Conservation (phyloP, 1,140 invertebrate genomes). For the Drosophila kanapiae region DNA sequence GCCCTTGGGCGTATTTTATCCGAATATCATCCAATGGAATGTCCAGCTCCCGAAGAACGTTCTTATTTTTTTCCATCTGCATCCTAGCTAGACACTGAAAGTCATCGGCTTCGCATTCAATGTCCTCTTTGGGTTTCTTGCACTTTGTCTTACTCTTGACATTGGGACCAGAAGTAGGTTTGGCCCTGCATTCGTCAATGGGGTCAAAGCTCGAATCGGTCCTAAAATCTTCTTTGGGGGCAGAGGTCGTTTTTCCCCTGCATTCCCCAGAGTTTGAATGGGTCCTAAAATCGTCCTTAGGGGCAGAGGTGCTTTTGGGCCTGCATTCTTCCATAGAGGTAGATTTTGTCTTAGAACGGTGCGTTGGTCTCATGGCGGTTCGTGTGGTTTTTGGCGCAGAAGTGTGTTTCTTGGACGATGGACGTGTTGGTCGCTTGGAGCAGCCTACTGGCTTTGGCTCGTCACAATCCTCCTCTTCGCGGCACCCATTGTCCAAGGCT, state of each 20-base stretch:
- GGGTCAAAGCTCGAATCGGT: too few relatives aligned
- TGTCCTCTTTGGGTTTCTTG: constrained; percentile 13
- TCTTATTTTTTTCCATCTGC: background rate
- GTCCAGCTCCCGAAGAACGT: constrained; percentile 3
- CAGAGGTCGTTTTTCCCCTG: too few relatives aligned
- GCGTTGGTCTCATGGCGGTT: too few relatives aligned
- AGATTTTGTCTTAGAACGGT: too few relatives aligned
- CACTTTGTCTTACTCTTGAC: background rate
- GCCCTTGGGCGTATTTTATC: constrained; percentile 1
- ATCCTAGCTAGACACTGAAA: constrained; percentile 36
- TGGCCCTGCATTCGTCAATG: background rate
- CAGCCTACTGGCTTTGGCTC: constrained; percentile 26
- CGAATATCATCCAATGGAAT: background rate
- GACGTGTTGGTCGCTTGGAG: constrained; percentile 15
- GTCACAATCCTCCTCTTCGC: constrained; percentile 43
- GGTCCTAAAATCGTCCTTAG: too few relatives aligned
- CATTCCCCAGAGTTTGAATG: too few relatives aligned
- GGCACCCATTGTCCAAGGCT: constrained; percentile 22
- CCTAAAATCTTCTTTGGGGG: too few relatives aligned
- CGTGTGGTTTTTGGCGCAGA: background rate
- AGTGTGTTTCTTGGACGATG: constrained; percentile 30
- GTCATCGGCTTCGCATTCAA: constrained; percentile 57
- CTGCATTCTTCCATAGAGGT: too few relatives aligned
- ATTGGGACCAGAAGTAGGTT: background rate
- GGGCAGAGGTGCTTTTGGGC: too few relatives aligned